These are phyloP conservation scores for Coccyzus lansbergi DNA, from an alignment of 2,797 vertebrate genomes.

Conservation along the genomic window DNA sequence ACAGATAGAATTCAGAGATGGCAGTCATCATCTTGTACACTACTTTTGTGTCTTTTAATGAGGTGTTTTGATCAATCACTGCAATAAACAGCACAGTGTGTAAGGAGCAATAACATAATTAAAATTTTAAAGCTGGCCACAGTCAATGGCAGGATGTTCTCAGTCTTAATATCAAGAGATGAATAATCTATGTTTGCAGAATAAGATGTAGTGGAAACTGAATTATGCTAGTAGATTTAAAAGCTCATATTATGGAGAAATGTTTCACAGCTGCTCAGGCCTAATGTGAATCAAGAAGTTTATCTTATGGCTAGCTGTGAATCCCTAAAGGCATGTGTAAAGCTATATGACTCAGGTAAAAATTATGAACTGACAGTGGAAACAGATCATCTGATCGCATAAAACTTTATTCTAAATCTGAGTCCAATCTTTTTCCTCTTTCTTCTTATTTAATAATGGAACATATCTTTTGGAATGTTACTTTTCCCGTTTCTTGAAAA, in stretches of 20 bases:
- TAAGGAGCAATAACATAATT: not conserved
- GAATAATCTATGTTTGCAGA: not conserved
- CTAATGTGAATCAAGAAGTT: not conserved
- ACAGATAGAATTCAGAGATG: not conserved
- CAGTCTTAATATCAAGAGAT: not conserved
- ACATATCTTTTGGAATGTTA: not conserved
- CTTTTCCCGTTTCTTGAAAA: not conserved
- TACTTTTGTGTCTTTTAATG: not conserved
- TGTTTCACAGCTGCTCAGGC: slow-evolving; percentile 7
- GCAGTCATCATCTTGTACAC: not conserved
- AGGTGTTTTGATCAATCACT: not conserved
- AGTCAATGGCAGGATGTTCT: not conserved
- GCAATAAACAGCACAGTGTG: not conserved
- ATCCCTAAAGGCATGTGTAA: not conserved
- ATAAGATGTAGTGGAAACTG: not conserved
- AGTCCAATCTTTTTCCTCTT: not conserved
- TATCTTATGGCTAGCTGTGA: not conserved
- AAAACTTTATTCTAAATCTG: not conserved
- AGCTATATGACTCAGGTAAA: not conserved
- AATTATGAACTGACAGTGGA: not conserved
- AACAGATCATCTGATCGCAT: not conserved
- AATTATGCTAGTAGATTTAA: not conserved
- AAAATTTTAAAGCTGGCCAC: not conserved
- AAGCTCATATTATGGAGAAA: not conserved
- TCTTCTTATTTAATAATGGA: not conserved